Conservation (phyloP, 1,140 invertebrate genomes). For the Zophobas atratus region DNA sequence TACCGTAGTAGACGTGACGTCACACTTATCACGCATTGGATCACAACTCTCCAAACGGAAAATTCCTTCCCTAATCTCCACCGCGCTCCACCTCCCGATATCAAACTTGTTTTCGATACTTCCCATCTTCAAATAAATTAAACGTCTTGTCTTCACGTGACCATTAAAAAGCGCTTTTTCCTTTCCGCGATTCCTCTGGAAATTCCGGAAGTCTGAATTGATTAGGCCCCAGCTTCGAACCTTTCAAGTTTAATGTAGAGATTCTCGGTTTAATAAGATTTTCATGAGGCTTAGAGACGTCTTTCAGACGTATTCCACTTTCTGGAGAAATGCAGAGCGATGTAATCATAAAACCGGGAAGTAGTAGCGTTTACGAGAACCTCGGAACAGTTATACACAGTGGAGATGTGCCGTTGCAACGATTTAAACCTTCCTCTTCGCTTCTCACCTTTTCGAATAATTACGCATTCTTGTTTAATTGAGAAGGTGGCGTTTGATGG, state of each 20-base stretch:
- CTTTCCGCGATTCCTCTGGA: slow-evolving; percentile 10
- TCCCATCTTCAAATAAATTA: no score
- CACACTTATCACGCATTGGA: no score
- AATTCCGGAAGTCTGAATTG: slow-evolving; percentile 38
- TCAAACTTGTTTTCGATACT: no score
- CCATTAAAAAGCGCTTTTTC: slow-evolving; percentile 30
- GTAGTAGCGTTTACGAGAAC: slow-evolving; percentile 26
- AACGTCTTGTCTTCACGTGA: slow-evolving; percentile 8
- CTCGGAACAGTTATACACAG: slow-evolving; percentile 31
- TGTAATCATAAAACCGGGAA: slow-evolving; percentile 37
- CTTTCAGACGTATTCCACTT: slow-evolving; percentile 21
- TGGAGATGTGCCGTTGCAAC: slow-evolving; percentile 18
- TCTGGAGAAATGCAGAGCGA: slow-evolving; percentile 22
- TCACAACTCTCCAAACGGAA: no score
- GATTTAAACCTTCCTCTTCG: slow-evolving; percentile 1
- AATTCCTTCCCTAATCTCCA: no score
- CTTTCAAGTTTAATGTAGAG: slow-evolving; percentile 41
- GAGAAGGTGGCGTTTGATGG: background rate
- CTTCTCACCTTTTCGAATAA: background rate
- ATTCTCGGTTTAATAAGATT: slow-evolving; percentile 41
- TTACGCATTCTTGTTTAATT: background rate
- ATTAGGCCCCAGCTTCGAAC: slow-evolving; percentile 38
- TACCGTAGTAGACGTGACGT: no score
- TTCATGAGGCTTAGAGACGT: slow-evolving; percentile 40
- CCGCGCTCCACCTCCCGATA: no score